Evolutionary conservation across 1,140 invertebrate genomes (phyloP).

Genomic region (Drosophila burlai): DNA sequence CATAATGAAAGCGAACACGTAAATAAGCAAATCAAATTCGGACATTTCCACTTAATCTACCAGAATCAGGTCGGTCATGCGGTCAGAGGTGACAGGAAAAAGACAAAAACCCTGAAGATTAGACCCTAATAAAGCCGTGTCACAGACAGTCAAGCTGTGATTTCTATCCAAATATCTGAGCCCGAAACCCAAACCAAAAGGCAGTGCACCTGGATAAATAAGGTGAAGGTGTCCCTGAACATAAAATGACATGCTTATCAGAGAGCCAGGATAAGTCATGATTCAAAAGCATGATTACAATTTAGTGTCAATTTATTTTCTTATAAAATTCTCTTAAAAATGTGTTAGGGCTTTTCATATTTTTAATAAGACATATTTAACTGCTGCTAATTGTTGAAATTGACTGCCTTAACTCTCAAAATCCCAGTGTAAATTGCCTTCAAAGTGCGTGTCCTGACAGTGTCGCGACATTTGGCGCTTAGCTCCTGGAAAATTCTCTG

Average conservation of each 20-base stretch:
- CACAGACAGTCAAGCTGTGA: constrained; percentile 12
- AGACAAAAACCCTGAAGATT: constrained; percentile 14
- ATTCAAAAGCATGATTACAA: not conserved
- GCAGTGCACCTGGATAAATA: not conserved
- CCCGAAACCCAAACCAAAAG: not conserved
- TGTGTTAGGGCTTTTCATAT: not conserved
- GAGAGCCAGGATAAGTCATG: not conserved
- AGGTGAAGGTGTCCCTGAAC: not conserved
- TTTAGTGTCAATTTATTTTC: not conserved
- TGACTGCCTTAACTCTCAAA: not conserved
- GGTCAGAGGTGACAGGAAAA: constrained; percentile 10
- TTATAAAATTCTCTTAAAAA: not conserved
- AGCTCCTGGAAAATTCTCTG: constrained; percentile 67
- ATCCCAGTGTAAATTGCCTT: constrained; percentile 35
- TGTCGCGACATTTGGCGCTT: constrained; percentile 64
- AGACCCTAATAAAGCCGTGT: constrained; percentile 56
- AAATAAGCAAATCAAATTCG: constrained; percentile 28
- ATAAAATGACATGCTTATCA: not conserved
- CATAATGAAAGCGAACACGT: constrained; percentile 30
- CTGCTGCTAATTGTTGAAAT: not conserved
- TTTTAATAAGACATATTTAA: not conserved
- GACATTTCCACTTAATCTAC: constrained; percentile 38
- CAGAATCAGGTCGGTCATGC: constrained; percentile 18
- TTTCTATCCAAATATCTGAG: constrained; percentile 21
- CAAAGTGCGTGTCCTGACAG: constrained; percentile 25